phyloP scores from a whole-genome alignment of 1,140 invertebrate species.

The Scaptomyza hsui region DNA sequence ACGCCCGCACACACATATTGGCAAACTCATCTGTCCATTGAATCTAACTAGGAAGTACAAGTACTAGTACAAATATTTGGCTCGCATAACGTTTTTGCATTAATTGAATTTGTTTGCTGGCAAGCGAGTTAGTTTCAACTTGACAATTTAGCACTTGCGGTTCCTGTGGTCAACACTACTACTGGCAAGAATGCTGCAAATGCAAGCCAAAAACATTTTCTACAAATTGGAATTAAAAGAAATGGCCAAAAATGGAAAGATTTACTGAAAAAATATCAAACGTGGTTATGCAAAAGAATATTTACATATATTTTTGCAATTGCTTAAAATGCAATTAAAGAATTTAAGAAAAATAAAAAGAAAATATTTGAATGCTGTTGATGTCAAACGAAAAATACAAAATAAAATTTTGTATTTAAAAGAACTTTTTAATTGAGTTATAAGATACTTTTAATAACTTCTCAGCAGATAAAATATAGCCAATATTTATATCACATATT shows the following conservation, averaged over 20 bases:
- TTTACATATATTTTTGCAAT: background rate
- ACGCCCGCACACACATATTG: slow-evolving; percentile 8
- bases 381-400: background rate
- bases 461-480: background rate
- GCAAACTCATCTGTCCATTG: background rate
- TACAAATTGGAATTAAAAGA: slow-evolving; percentile 21
- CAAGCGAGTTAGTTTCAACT: slow-evolving; percentile 30
- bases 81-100: slow-evolving; percentile 37
- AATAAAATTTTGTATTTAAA: no score
- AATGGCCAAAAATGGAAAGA: slow-evolving; percentile 20
- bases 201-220: slow-evolving; percentile 29
- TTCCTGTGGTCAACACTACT: slow-evolving; percentile 36
- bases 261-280: background rate
- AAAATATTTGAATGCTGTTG: background rate
- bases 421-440: background rate
- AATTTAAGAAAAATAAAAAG: background rate
- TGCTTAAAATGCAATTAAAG: background rate
- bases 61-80: slow-evolving; percentile 17
- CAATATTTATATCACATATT: no score
- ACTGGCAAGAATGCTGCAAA: slow-evolving; percentile 10
- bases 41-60: background rate
- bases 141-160: slow-evolving; percentile 61
- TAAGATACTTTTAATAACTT: background rate
- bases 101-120: slow-evolving; percentile 71
- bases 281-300: background rate